Base-by-base conservation (phyloP, 2,888 invertebrate species). In the Drosophila histrio region DNA sequence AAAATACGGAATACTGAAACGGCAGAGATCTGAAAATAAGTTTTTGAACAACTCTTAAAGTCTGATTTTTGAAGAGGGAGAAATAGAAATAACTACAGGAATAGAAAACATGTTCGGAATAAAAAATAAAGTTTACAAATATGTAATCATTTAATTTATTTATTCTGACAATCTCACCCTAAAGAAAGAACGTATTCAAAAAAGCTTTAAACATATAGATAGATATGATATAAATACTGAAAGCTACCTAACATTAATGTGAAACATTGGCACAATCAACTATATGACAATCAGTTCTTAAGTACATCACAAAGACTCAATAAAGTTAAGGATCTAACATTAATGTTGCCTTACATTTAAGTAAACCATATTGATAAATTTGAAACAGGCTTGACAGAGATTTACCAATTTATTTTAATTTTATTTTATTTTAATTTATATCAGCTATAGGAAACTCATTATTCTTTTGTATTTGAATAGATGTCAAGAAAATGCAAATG, bases 1-100 rank as follows among this genome's bases (percentile, higher is more conserved):
- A 46, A 34, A 54, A 47, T 32, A 50, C 32, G 24, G 63, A 73
- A 50, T 50, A 22, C 36, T 34, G 19, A 17, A 30, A 21, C 19
- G 17, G 8, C 19, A 30, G 19, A 63, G 43, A 44, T 43, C 50
- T 61, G 62, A 17, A 22, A 7, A 49, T 22, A 15, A 32, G 32
- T 52, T 52, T 8, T 32, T 26, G 4, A 34, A 52, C 26, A 32
- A 9, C 17, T 44, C 17, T 9, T n/a, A 13, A 19, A 30, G 49
- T 26, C 15, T 9, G 3, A 11, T 34, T 17, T 49, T 15, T 15
- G 13, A 24, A 5, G 17, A 32, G 15, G 2, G n/a, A 26, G n/a
- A 26, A 9, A 0, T 4, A 11, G n/a, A 28, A 19, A 22, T 17
- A 34, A 7, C 7, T 36, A 24, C 3, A 34, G 8, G 13, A 8